A percentile compares a stretch with the other conserved stretches of the same genome.
Conservation (phyloP, 2,113 vertebrate species). For the Bolborhynchus lineola region DNA sequence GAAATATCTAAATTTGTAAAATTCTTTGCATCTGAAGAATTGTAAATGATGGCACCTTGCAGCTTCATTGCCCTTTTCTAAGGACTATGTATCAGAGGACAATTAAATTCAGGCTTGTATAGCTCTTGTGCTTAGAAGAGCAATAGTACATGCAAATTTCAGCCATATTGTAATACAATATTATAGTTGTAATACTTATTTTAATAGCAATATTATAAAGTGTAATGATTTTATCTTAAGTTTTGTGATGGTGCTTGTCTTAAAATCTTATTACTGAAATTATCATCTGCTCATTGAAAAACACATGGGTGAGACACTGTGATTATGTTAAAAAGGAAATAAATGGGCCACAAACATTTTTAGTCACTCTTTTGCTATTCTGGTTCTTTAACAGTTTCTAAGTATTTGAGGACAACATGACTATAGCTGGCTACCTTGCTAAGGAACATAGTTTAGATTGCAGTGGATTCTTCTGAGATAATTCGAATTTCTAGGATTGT, state of each 20-base stretch:
- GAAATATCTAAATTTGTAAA: not conserved
- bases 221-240: not conserved
- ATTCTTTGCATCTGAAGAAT: not conserved
- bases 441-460: not conserved
- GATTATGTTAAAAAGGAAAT: not conserved
- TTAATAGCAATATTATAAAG: not conserved
- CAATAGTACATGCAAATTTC: not conserved
- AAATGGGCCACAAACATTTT: not conserved
- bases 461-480: not conserved
- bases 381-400: not conserved
- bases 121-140: not conserved
- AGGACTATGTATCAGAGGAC: not conserved
- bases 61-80: not conserved
- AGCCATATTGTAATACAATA: not conserved
- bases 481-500: not conserved
- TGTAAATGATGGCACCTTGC: not conserved
- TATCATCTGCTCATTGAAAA: not conserved
- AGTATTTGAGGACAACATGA: not conserved
- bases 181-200: not conserved
- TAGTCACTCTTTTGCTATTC: not conserved
- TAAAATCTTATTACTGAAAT: not conserved
- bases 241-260: not conserved
- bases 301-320: rapidly evolving
- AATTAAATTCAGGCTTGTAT: not conserved
- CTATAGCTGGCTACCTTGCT: not conserved